Evolutionary conservation across 2,113 vertebrate species (phyloP).

Genomic region (Xenopus laevis): DNA sequence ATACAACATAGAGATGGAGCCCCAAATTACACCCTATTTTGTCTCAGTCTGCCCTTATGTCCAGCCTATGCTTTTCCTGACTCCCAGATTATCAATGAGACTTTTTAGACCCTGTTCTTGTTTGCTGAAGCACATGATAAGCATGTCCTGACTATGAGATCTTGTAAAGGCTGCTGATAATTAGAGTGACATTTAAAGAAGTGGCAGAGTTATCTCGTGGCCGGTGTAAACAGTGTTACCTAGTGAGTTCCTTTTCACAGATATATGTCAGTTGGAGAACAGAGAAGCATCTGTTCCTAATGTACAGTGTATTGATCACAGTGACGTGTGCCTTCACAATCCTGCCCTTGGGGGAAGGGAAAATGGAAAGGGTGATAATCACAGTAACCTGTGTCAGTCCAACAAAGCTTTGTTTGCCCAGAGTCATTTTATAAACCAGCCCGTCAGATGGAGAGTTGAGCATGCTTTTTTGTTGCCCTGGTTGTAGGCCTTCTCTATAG

Average conservation of each 20-base stretch:
- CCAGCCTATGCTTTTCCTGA: background rate
- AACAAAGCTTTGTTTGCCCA: slow-evolving; percentile 29
- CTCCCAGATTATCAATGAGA: slow-evolving; percentile 46
- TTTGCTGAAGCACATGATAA: slow-evolving; percentile 71
- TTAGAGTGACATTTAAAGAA: slow-evolving; percentile 88
- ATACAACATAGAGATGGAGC: too few species aligned
- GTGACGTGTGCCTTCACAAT: slow-evolving; percentile 46
- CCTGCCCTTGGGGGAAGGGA: slow-evolving; percentile 14
- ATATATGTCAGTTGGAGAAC: slow-evolving; percentile 73
- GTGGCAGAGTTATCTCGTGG: slow-evolving; percentile 75
- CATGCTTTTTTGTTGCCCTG: too few species aligned
- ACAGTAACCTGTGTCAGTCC: slow-evolving; percentile 24
- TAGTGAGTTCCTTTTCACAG: slow-evolving; percentile 76
- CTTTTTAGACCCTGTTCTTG: slow-evolving; percentile 57
- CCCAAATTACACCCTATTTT: too few species aligned
- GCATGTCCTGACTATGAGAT: slow-evolving; percentile 66
- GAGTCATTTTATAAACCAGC: too few species aligned
- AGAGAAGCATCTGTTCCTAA: slow-evolving; percentile 74
- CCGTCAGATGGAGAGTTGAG: too few species aligned
- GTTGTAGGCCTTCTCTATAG: too few species aligned
- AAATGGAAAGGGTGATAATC: slow-evolving; percentile 28
- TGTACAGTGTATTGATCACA: slow-evolving; percentile 60
- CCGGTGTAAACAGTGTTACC: slow-evolving; percentile 78
- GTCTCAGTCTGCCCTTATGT: too few species aligned
- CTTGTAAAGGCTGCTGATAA: slow-evolving; percentile 82